These are phyloP conservation scores for Stichodactyla helianthus DNA, from an alignment of 64 coral and sea anemone genomes.

Conservation along the genomic window DNA sequence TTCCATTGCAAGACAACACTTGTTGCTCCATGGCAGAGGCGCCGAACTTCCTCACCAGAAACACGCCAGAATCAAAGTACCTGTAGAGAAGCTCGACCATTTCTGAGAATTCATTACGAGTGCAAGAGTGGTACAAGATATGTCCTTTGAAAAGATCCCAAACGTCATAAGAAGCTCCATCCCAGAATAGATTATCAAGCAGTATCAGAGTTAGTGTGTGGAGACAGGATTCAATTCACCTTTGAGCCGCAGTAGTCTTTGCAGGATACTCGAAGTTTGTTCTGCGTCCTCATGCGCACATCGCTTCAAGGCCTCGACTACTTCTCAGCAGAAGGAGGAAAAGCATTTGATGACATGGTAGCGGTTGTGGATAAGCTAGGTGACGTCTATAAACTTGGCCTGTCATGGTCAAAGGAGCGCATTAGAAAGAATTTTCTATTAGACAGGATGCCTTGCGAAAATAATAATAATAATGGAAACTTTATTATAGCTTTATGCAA, in stretches of 20 bases:
- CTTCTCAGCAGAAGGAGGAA: slow-evolving; percentile 49
- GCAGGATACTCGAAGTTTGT: slow-evolving; percentile 38
- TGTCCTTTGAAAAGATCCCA: slow-evolving; percentile 52
- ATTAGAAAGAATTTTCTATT: slow-evolving; percentile 10
- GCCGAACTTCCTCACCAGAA: slow-evolving; percentile 8
- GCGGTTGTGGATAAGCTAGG: slow-evolving; percentile 44
- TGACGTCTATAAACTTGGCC: slow-evolving; percentile 28
- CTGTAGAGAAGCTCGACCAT: too few relatives aligned
- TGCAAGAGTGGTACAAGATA: slow-evolving; percentile 41
- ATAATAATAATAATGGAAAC: too few relatives aligned
- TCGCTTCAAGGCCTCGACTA: slow-evolving; percentile 64
- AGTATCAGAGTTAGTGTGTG: slow-evolving; percentile 37
- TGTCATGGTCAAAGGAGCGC: slow-evolving; percentile 44
- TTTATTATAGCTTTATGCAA: too few relatives aligned
- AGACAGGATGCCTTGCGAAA: background rate
- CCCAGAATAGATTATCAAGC: slow-evolving; percentile 39
- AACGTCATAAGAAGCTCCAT: slow-evolving; percentile 50
- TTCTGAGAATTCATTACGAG: slow-evolving; percentile 42
- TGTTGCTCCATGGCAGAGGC: too few relatives aligned
- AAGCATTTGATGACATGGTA: slow-evolving; percentile 44
- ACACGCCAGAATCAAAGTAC: too few relatives aligned
- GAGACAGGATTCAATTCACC: slow-evolving; percentile 24
- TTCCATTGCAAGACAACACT: too few relatives aligned
- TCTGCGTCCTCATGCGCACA: slow-evolving; percentile 27
- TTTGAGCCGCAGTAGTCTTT: slow-evolving; percentile 49